Evolutionary conservation across 2,888 invertebrate genomes (phyloP).

Genomic region (Aphodius granarius): DNA sequence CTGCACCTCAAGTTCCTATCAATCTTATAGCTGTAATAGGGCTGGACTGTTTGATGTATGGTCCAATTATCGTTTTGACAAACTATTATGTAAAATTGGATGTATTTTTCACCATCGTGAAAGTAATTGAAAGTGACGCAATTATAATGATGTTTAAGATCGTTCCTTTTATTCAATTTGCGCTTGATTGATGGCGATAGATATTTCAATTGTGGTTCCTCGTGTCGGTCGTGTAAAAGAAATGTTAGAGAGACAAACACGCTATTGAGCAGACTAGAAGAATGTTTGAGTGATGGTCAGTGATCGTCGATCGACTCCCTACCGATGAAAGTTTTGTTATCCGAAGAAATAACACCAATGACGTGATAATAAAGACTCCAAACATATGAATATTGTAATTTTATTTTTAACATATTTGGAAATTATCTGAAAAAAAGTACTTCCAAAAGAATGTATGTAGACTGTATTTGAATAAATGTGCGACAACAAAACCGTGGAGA

Average conservation of each 20-base stretch:
- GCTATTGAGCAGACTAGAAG: background rate
- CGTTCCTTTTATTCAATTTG: conserved; percentile 1
- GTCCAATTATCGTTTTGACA: conserved; percentile 29
- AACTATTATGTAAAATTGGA: conserved; percentile 31
- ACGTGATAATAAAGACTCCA: background rate
- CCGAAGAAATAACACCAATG: conserved; percentile 27
- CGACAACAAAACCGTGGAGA: too few species aligned
- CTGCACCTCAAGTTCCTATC: background rate
- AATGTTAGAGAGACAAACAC: background rate
- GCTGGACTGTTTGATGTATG: conserved; percentile 24
- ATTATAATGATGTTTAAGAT: conserved; percentile 14
- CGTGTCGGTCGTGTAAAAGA: background rate
- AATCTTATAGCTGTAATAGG: background rate
- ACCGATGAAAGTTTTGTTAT: conserved; percentile 36
- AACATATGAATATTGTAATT: too few species aligned
- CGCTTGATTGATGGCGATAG: conserved; percentile 8
- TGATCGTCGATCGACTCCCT: conserved; percentile 34
- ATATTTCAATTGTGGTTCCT: background rate
- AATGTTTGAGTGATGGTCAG: background rate
- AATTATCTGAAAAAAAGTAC: too few species aligned
- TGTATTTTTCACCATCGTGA: conserved; percentile 20
- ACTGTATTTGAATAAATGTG: too few species aligned
- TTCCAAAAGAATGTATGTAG: too few species aligned
- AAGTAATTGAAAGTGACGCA: conserved; percentile 14
- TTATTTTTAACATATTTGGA: too few species aligned